phyloP scores from a whole-genome alignment of 2,113 vertebrate species.

The Rhea pennata region DNA sequence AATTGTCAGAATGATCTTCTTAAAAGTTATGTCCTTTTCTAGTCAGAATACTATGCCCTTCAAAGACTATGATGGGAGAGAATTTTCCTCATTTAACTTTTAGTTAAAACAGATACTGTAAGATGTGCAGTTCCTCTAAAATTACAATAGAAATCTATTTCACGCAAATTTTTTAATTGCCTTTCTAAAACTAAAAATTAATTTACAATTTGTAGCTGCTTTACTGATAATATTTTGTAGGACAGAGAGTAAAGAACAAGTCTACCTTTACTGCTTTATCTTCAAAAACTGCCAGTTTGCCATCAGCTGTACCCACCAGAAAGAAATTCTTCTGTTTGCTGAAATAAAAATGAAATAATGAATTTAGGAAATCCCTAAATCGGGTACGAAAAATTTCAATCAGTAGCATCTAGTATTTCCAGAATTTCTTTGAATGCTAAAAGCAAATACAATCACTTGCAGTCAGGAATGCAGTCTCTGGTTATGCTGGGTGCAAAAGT shows the following conservation, averaged over 20 bases:
- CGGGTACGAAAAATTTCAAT: background rate
- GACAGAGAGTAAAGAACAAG: background rate
- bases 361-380: background rate
- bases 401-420: background rate
- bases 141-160: background rate
- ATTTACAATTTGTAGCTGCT: background rate
- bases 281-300: constrained; percentile 88
- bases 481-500: background rate
- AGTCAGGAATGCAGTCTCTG: background rate
- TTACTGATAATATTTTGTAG: background rate
- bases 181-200: too few species aligned
- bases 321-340: constrained; percentile 90
- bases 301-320: constrained; percentile 92
- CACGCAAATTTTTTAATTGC: too few species aligned
- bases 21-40: background rate
- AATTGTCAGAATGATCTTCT: background rate
- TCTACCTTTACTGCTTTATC: constrained; percentile 89
- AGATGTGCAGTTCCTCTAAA: background rate
- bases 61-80: background rate
- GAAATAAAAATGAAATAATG: constrained; percentile 58
- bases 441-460: background rate
- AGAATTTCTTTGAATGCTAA: background rate
- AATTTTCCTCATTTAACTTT: background rate
- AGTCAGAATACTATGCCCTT: background rate
- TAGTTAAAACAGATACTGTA: background rate